phyloP scores from a whole-genome alignment of 1,140 invertebrate species.

The Drosophila repletoides region DNA sequence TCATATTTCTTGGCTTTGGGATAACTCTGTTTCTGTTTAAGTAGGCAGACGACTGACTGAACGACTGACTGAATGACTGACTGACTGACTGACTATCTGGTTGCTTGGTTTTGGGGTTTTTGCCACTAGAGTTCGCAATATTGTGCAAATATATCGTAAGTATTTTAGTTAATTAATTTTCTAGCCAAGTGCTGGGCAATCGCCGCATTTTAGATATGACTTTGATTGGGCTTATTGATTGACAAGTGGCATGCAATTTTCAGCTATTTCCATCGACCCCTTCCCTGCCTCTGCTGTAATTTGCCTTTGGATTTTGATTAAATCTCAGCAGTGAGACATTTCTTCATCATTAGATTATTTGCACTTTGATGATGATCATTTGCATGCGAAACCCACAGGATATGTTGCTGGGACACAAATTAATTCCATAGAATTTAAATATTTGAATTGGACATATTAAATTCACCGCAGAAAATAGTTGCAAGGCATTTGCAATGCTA shows the following conservation, averaged over 20 bases:
- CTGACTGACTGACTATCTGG: background rate
- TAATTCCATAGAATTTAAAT: constrained; percentile 7
- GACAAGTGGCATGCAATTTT: constrained; percentile 47
- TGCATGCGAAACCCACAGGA: no score
- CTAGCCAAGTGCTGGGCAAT: constrained; percentile 34
- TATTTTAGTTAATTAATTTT: constrained; percentile 80
- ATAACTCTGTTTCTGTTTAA: constrained; percentile 63
- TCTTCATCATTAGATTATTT: background rate
- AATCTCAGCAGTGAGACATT: constrained; percentile 1
- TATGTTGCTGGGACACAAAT: no score
- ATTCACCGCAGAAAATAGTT: background rate
- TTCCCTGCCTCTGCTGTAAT: no score
- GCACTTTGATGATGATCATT: no score
- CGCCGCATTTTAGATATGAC: constrained; percentile 1
- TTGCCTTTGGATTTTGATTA: constrained; percentile 23
- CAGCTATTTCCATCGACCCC: no score
- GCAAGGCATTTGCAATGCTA: no score
- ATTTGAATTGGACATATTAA: constrained; percentile 12
- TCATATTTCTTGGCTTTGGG: constrained; percentile 67
- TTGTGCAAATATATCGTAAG: constrained; percentile 35
- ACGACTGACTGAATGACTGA: background rate
- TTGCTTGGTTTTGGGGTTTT: constrained; percentile 11
- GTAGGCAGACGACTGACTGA: constrained; percentile 10
- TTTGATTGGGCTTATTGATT: constrained; percentile 45
- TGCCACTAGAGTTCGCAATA: constrained; percentile 18